phyloP scores from a whole-genome alignment of 1,140 invertebrate genomes.

The Paramacrobiotus metropolitanus region DNA sequence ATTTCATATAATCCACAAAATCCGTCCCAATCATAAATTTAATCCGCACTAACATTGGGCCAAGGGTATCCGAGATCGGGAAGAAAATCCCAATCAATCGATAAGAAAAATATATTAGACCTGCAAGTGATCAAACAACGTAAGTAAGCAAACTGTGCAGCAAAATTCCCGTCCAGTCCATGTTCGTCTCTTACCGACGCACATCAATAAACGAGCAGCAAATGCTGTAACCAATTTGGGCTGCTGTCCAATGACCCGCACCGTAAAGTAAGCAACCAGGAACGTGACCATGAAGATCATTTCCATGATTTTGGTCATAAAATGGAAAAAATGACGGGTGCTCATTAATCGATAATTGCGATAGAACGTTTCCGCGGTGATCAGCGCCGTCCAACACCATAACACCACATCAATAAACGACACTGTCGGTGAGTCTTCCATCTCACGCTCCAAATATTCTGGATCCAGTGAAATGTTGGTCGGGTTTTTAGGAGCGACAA shows the following conservation, averaged over 20 bases:
- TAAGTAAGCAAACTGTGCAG: too few species aligned
- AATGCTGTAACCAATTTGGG: background rate
- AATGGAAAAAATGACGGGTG: background rate
- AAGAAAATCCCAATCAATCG: constrained; percentile 22
- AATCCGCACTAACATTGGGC: constrained; percentile 24
- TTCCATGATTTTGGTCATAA: background rate
- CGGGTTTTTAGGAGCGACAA: too few species aligned
- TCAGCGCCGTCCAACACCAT: constrained; percentile 19
- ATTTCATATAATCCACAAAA: constrained; percentile 24
- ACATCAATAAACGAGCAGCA: background rate
- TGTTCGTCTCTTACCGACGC: background rate
- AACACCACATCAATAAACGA: constrained; percentile 17
- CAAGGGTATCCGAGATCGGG: constrained; percentile 25
- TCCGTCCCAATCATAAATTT: constrained; percentile 22
- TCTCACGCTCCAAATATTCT: too few species aligned
- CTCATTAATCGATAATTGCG: background rate
- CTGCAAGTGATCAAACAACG: background rate
- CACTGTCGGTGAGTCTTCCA: too few species aligned
- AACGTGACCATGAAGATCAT: background rate
- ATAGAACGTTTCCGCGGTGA: constrained; percentile 14
- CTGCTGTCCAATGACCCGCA: background rate
- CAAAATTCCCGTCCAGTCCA: too few species aligned
- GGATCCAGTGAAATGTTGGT: too few species aligned
- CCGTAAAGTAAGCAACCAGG: background rate
- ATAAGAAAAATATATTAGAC: constrained; percentile 25